phyloP scores from a whole-genome alignment of 2,113 vertebrate species.

The Tautogolabrus adspersus region DNA sequence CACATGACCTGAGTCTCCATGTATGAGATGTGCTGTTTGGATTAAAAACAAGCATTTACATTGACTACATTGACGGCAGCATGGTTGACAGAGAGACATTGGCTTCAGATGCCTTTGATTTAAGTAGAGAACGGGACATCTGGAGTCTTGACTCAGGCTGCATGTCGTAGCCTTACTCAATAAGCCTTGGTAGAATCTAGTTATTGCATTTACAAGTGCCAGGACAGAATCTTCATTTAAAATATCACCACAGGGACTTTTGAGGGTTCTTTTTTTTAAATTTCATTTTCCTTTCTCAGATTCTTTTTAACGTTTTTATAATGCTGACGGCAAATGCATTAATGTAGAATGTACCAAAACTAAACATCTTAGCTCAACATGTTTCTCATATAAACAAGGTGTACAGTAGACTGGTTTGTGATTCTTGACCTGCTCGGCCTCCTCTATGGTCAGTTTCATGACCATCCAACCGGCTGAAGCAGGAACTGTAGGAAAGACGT shows the following conservation, averaged over 20 bases:
- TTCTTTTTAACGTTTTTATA: constrained; percentile 64
- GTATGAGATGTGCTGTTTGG: constrained; percentile 19
- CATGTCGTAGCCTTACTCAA: constrained; percentile 70
- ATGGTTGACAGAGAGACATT: constrained; percentile 45
- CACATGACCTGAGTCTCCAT: constrained; percentile 3
- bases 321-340: constrained; percentile 67
- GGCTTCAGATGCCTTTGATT: constrained; percentile 63
- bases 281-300: constrained; percentile 50
- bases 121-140: constrained; percentile 46
- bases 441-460: constrained; percentile 48
- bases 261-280: constrained; percentile 43
- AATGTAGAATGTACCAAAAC: constrained; percentile 79
- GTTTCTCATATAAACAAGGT: constrained; percentile 43
- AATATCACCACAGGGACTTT: constrained; percentile 67
- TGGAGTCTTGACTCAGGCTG: constrained; percentile 72
- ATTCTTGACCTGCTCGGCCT: constrained; percentile 44
- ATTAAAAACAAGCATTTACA: constrained; percentile 16
- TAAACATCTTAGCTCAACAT: constrained; percentile 60
- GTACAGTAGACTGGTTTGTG: constrained; percentile 41
- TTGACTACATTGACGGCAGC: constrained; percentile 15
- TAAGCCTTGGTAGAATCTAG: constrained; percentile 79
- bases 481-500: constrained; percentile 42
- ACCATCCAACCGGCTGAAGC: constrained; percentile 47
- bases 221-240: constrained; percentile 73
- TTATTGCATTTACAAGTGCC: constrained; percentile 79